A percentile compares a stretch with the other conserved stretches of the same genome.
phyloP scores from a whole-genome alignment of 2,888 invertebrate genomes.

The Agrotis exclamationis region DNA sequence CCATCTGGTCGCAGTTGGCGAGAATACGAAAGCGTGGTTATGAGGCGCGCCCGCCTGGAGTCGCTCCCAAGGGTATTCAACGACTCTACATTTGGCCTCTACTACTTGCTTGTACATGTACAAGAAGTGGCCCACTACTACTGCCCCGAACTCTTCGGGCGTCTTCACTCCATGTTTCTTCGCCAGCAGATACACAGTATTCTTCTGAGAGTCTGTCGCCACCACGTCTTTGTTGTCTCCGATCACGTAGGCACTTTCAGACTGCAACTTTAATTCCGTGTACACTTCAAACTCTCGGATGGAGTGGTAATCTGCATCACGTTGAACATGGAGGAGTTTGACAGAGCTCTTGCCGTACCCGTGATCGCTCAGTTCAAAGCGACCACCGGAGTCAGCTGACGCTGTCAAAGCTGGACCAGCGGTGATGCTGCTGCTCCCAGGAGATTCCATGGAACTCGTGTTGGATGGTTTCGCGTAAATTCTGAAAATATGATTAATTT shows the following conservation, averaged over 20 bases:
- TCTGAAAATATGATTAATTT: constrained; percentile 72
- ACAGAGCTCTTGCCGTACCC: constrained; percentile 95
- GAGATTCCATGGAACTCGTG: constrained; percentile 78
- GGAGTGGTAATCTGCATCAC: constrained; percentile 92
- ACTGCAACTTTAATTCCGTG: constrained; percentile 93
- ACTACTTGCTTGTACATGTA: constrained; percentile 94
- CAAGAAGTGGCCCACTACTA: constrained; percentile 94
- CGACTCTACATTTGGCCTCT: constrained; percentile 93
- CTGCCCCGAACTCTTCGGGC: constrained; percentile 94
- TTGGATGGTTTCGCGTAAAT: constrained; percentile 89
- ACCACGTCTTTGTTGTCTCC: constrained; percentile 96
- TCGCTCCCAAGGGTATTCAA: constrained; percentile 95
- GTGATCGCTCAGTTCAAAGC: constrained; percentile 92
- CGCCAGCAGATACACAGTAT: constrained; percentile 95
- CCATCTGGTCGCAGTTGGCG: constrained; percentile 93
- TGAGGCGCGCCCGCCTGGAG: constrained; percentile 91
- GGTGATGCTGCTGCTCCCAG: constrained; percentile 46
- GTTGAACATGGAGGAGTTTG: constrained; percentile 93
- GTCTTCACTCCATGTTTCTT: constrained; percentile 95
- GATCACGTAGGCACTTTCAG: constrained; percentile 93
- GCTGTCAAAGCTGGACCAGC: constrained; percentile 78
- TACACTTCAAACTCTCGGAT: constrained; percentile 94
- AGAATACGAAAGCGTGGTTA: constrained; percentile 95
- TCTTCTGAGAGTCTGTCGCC: constrained; percentile 96
- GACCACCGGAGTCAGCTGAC: constrained; percentile 85